phyloP scores from a whole-genome alignment of 2,888 invertebrate genomes.

The Hyalella azteca region DNA sequence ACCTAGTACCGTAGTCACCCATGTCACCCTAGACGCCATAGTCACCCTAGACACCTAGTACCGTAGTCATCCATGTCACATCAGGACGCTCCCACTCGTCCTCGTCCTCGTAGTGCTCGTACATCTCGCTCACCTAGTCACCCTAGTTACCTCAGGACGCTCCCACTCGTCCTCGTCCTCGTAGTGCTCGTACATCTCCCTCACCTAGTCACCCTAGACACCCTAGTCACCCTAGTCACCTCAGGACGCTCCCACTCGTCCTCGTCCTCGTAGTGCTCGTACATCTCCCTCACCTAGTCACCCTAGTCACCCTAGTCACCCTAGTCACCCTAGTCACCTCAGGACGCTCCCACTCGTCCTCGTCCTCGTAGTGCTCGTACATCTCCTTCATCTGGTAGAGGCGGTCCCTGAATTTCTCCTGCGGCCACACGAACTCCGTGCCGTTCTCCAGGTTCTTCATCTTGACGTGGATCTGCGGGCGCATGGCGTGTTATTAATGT shows the following conservation, averaged over 20 bases:
- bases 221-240: too few relatives aligned
- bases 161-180: conserved; percentile 66
- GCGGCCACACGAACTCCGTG: conserved; percentile 67
- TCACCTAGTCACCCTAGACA: too few relatives aligned
- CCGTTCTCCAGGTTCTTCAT: conserved; percentile 66
- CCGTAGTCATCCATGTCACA: conserved; percentile 60
- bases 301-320: conserved; percentile 67
- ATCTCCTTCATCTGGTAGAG: conserved; percentile 68
- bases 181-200: conserved; percentile 68
- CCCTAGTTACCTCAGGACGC: conserved; percentile 64
- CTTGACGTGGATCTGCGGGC: conserved; percentile 64
- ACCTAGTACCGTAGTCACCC: too few relatives aligned
- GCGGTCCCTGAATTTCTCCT: conserved; percentile 66
- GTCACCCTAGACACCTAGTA: too few relatives aligned
- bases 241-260: conserved; percentile 66
- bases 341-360: conserved; percentile 65
- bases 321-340: too few relatives aligned
- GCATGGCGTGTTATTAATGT: too few relatives aligned
- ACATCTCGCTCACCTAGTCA: conserved; percentile 68
- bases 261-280: conserved; percentile 66
- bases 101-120: conserved; percentile 66
- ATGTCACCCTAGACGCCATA: too few relatives aligned
- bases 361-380: conserved; percentile 67
- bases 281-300: conserved; percentile 69
- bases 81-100: conserved; percentile 65